phyloP scores from a whole-genome alignment of 2,113 vertebrate species.

The Archilochus colubris region DNA sequence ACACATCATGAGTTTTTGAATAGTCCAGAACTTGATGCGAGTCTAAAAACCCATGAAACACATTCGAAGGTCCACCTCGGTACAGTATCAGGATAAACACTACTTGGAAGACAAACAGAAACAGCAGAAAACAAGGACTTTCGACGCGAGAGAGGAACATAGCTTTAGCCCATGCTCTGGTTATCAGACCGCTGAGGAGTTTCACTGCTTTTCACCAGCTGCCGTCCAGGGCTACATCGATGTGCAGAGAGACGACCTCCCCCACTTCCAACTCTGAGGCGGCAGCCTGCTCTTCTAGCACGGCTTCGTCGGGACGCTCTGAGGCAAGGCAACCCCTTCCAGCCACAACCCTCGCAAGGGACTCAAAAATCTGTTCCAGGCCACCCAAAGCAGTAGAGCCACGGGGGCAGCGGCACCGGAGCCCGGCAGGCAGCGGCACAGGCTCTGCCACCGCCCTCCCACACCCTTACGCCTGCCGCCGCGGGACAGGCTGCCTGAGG shows the following conservation, averaged over 20 bases:
- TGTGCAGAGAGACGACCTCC: neutral
- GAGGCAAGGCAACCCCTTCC: too few species aligned
- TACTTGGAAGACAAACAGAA: slow-evolving; percentile 60
- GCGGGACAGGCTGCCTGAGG: neutral
- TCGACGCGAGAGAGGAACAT: slow-evolving; percentile 59
- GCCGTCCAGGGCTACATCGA: neutral
- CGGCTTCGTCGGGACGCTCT: neutral
- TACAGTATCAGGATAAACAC: slow-evolving; percentile 72
- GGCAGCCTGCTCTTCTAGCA: neutral
- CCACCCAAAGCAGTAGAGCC: neutral
- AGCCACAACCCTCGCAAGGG: neutral
- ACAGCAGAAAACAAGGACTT: slow-evolving; percentile 61
- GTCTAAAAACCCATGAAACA: neutral
- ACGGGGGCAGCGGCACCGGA: neutral
- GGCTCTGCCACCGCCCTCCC: neutral
- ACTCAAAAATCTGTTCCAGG: fast-evolving
- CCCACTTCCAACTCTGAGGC: neutral
- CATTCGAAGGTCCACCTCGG: slow-evolving; percentile 34
- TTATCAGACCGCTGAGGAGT: neutral
- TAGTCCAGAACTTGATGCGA: slow-evolving; percentile 48
- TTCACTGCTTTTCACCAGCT: neutral
- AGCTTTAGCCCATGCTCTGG: neutral
- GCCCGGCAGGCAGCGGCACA: neutral
- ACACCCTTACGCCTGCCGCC: neutral
- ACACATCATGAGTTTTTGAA: slow-evolving; percentile 67